Base-by-base conservation (phyloP, 1,140 invertebrate species). In the Aphelinus certus region DNA sequence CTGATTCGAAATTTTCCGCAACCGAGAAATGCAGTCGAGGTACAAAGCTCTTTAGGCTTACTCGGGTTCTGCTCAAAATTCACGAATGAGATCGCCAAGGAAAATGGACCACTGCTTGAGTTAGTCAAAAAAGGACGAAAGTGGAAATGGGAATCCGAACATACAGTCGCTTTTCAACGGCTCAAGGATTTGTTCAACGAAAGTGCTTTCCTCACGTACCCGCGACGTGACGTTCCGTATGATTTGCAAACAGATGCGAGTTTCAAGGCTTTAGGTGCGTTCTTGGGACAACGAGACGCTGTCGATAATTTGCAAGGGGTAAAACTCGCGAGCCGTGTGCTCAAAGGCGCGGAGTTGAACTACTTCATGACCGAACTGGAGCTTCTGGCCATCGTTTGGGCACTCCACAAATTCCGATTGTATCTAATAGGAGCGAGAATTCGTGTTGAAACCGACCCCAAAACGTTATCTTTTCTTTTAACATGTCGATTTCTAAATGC, bases 1-100 rank as follows among this genome's bases (percentile, higher is more conserved):
- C 75, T 76, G 1, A 77, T 84, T 7, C 7, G 76, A n/a, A 65
- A 79, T 5, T 83, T 79, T 75, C 80, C 78, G 3, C 46, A 48
- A 2, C 86, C 86, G 0, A 79, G 61, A 7, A 86, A 79, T 53
- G 74, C 80, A 5, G 83, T 82, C 76, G 77, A 85, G 62, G 57
- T 88, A 3, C 80, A 82, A 74, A 80, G 82, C 60, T 89, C 88
- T 73, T 74, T 89, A 49, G 88, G 87, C 0, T 67, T 89, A 6
- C 75, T 84, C 0, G 86, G 86, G 47, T 89, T 81, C 78, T 85
- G 87, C 66, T 67, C 81, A 3, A 48, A 2, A 10, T 65, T 65
- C 10, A 5, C 63, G 2, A 2, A 9, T n/a, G 10, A 10, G 10
- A 3, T 65, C 3, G 4, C 63, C n/a, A 5, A 48, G 6, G 46